Evolutionary conservation across 2,113 vertebrate genomes (phyloP), one percentile per base, ranked within the genome.

Genomic region (Rhea americana): DNA sequence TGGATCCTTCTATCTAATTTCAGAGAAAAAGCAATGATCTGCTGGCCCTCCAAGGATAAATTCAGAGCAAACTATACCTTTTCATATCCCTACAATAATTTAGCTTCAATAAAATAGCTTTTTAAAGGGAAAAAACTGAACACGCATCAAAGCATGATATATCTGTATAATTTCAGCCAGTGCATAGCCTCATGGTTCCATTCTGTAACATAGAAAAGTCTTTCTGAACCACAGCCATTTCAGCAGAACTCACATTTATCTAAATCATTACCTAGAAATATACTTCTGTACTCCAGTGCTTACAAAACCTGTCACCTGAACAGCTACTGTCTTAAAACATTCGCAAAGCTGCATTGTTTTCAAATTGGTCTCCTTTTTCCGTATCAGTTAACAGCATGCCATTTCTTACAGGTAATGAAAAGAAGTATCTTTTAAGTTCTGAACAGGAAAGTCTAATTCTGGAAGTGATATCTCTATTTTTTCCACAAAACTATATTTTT

Each of bases 1-100:
- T 96, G 88, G 90, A 93, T 95, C 56, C 56, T 91, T 94, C 91
- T 90, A 93, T 93, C 91, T 95, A 95, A 96, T 97, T 96, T 93
- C 62, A 79, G 74, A 92, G 79, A 86, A 95, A 94, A 95, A 96
- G 77, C 63, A 94, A 94, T 96, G 87, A 97, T 93, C 78, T 95
- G 53, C 82, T 74, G 51, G 84, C 67, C 63, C 92, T 93, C 86
- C 67, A 95, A 94, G 90, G 93, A 97, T 93, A 94, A 95, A 95
- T 93, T 94, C 94, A 93, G 89, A 92, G 79, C 72, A 92, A 94
- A 91, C 79, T 56, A 65, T 28, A 91, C 51, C 67, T 95, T 95
- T 95, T 96, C 81, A 85, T 93, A 91, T 85, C 74, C 58, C 45
- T 90, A 88, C 71, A 95, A 94, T 91, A 87, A 92, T 88, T 95